Conservation (phyloP, 2,797 vertebrate species). For the Hippopotamyrus pictus region DNA sequence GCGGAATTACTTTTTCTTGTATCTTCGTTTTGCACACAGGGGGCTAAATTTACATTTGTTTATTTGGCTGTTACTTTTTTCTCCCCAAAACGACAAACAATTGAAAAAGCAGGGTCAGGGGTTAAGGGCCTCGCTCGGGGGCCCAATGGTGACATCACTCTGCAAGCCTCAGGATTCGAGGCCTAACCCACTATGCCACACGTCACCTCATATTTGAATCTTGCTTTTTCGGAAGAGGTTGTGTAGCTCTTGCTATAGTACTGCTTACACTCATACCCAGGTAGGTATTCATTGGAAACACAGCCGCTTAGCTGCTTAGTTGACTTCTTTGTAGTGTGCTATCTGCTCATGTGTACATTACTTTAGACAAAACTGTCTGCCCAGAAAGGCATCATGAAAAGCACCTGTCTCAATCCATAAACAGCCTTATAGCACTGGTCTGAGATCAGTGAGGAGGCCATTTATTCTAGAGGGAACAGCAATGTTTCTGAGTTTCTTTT, state of each 20-base stretch:
- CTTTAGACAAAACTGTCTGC: not conserved
- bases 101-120: not conserved
- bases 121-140: not conserved
- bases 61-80: not conserved
- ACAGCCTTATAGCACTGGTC: not conserved
- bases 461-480: not conserved
- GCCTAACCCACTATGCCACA: not conserved
- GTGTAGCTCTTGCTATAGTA: not conserved
- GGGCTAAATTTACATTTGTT: not conserved
- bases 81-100: not conserved
- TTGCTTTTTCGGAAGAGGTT: not conserved
- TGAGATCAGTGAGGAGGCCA: not conserved
- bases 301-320: not conserved
- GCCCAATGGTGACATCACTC: not conserved
- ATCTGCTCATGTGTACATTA: not conserved
- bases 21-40: not conserved
- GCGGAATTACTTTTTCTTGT: not conserved
- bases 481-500: not conserved
- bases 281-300: not conserved
- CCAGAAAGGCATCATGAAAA: not conserved
- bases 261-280: not conserved
- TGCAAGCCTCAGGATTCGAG: not conserved
- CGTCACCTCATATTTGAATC: not conserved
- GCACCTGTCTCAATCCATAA: not conserved
- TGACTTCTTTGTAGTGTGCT: not conserved